Evolutionary conservation across 2,888 invertebrate species (phyloP).

Genomic region (Heliconius charithonia): DNA sequence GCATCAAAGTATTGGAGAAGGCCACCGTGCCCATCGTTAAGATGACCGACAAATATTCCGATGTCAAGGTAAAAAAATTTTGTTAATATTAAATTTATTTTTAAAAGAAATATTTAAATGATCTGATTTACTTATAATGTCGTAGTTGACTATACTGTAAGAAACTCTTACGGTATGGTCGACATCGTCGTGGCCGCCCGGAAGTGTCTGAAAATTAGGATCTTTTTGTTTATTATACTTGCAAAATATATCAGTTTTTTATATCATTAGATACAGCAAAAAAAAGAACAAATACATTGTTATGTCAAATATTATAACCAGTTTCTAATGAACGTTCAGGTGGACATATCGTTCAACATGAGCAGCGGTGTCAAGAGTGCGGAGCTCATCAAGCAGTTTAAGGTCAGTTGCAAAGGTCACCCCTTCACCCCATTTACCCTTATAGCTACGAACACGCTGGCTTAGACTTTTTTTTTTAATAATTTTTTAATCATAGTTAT

Average conservation of each 20-base stretch:
- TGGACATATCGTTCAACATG: conserved; percentile 99
- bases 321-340: conserved; percentile 57
- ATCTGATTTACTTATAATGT: too few species aligned
- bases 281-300: not conserved
- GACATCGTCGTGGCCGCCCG: too few species aligned
- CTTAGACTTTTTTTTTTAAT: not conserved
- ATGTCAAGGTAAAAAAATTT: conserved; percentile 87
- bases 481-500: not conserved
- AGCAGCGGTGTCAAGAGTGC: conserved; percentile 98
- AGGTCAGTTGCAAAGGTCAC: conserved; percentile 65
- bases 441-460: not conserved
- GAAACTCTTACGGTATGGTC: too few species aligned
- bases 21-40: conserved; percentile 99
- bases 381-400: conserved; percentile 96
- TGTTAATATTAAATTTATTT: not conserved
- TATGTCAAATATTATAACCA: not conserved
- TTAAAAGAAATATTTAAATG: too few species aligned
- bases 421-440: not conserved
- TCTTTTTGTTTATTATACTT: too few species aligned
- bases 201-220: too few species aligned
- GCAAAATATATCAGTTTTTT: too few species aligned
- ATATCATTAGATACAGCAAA: not conserved
- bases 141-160: not conserved
- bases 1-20: conserved; percentile 98
- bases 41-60: conserved; percentile 91